Evolutionary conservation across 2,113 vertebrate species (phyloP).

Genomic region (Bufo bufo): DNA sequence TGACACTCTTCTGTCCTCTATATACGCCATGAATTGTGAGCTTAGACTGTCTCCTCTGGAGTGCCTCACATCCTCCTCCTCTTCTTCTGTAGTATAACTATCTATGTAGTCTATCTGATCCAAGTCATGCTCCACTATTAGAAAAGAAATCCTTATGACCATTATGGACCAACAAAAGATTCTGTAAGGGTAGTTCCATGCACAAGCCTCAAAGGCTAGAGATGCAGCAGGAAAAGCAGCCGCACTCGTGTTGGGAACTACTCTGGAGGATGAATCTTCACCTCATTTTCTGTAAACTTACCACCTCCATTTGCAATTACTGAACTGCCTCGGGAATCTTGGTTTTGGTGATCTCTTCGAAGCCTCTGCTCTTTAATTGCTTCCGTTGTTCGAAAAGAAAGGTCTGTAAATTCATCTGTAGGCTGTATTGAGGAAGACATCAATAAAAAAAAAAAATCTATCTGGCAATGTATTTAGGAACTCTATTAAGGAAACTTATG

Average conservation of each 20-base stretch:
- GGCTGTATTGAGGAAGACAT: slow-evolving; percentile 73
- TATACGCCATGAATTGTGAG: slow-evolving; percentile 87
- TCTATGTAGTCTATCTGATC: slow-evolving; percentile 91
- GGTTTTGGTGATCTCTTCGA: slow-evolving; percentile 77
- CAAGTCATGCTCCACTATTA: slow-evolving; percentile 79
- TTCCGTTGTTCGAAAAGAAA: slow-evolving; percentile 83
- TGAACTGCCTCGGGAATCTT: slow-evolving; percentile 72
- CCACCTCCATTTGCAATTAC: slow-evolving; percentile 86
- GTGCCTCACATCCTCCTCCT: slow-evolving; percentile 78
- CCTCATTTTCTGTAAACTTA: slow-evolving; percentile 64
- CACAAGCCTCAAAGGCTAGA: not conserved
- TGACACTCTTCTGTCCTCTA: slow-evolving; percentile 81
- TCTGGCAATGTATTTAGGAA: too few species aligned
- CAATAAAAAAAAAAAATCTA: not conserved
- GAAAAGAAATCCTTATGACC: not conserved
- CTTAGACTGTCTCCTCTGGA: slow-evolving; percentile 79
- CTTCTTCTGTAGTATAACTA: slow-evolving; percentile 81
- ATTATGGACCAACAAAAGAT: not conserved
- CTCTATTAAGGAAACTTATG: too few species aligned
- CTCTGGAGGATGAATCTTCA: not conserved
- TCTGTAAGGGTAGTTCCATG: not conserved
- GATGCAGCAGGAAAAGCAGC: not conserved
- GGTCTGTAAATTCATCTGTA: slow-evolving; percentile 90
- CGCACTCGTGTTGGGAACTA: not conserved
- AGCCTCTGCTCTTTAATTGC: slow-evolving; percentile 85